Percentiles rank a stretch among this genome's conserved stretches.
phyloP scores from a whole-genome alignment of 2,113 vertebrate species.

The Microcebus ravelobensis region DNA sequence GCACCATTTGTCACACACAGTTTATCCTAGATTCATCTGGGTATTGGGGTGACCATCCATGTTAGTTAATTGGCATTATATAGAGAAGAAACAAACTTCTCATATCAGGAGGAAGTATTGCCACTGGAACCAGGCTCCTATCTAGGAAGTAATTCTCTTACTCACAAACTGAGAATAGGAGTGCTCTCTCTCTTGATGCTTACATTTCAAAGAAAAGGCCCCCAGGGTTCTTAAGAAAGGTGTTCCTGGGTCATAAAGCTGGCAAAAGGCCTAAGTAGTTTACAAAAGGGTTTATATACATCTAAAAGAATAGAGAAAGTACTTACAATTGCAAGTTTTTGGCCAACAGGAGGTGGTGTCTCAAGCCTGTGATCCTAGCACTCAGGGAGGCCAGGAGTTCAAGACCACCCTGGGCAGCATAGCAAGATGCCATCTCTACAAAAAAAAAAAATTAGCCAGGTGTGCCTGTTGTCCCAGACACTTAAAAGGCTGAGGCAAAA shows the following conservation, averaged over 20 bases:
- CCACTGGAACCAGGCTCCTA: neutral
- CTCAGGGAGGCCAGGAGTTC: too few relatives aligned
- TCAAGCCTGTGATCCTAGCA: too few relatives aligned
- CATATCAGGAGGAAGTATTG: neutral
- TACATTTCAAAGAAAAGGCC: neutral
- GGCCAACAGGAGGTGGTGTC: too few relatives aligned
- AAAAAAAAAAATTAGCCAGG: too few relatives aligned
- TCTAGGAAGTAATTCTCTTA: neutral
- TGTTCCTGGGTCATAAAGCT: neutral
- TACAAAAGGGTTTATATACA: neutral
- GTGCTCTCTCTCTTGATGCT: neutral
- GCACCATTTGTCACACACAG: rapidly evolving
- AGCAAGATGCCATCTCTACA: too few relatives aligned
- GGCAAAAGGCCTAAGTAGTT: neutral
- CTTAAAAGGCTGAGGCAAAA: too few relatives aligned
- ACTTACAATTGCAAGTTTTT: too few relatives aligned
- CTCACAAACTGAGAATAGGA: neutral
- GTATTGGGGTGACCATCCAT: neutral
- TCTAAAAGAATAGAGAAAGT: neutral
- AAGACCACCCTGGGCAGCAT: too few relatives aligned
- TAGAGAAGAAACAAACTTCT: neutral
- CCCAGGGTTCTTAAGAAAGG: neutral
- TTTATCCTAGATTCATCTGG: too few relatives aligned
- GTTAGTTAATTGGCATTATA: neutral
- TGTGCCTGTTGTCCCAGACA: too few relatives aligned